Evolutionary conservation across 1,140 invertebrate genomes (phyloP), one percentile per base, ranked within the genome.

Genomic region (Drosophila mauritiana): DNA sequence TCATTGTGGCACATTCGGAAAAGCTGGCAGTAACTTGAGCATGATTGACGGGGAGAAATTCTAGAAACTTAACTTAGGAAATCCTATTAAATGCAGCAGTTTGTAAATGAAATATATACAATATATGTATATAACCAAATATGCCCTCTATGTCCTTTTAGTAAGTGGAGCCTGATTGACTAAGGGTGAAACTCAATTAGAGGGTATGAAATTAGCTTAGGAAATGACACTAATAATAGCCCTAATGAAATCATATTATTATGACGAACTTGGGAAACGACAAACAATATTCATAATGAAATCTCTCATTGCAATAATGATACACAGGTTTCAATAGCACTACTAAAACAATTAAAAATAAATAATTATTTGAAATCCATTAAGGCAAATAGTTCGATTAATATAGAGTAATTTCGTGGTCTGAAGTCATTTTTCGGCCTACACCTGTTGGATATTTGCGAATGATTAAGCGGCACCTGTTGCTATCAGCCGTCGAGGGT

Each of bases 391-490:
- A 40, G 5, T n/a, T 15, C 4, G 11, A 12, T 20, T 12, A 12
- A 13, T 46, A 22, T 12, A 22, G 20, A 20, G 46, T 48, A 48
- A 4, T 4, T 27, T 1, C 22, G 4, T 10, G n/a, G 25, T 48
- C 3, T 20, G 6, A 48, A 22, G 13, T n/a, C 2, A n/a, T n/a
- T 10, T 7, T n/a, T 48, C 5, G 1, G n/a, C 7, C 48, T 55
- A 17, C 62, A 75, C 46, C 59, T 59, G 69, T 58, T 39, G 40
- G 42, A 31, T 12, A 63, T 78, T 74, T 42, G 61, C 67, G 27
- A 83, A 78, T 89, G 84, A 89, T 90, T 90, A 80, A 80, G 69
- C 80, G 64, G 80, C 84, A 88, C 84, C 84, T 88, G 84, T 85
- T 78, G 80, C 62, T 84, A 80, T 80, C 85, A 74, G 64, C 31